Evolutionary conservation across 2,113 vertebrate species (phyloP), one percentile per base, ranked within the genome.

Genomic region (Dicerorhinus sumatrensis): DNA sequence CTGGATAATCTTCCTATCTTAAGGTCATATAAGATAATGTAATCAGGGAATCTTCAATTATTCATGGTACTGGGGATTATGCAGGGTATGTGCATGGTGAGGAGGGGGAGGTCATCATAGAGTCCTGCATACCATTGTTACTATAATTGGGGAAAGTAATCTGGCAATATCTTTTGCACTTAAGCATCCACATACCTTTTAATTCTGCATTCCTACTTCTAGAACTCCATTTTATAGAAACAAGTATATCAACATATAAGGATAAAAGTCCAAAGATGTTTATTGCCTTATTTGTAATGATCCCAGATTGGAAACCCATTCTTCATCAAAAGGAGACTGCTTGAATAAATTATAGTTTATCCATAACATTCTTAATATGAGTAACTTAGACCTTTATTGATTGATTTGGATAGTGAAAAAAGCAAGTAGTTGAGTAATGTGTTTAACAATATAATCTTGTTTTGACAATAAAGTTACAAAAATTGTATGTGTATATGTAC

Each of bases 131-230:
- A 48, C 33, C 13, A 7, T 69, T 39, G 20, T 65, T 81, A 84
- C 51, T 96, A 8, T 42, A 76, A 80, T 65, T 51, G 69, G 48
- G 42, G 62, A 82, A 82, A 60, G 11, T 48, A 54, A 54, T 83
- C 39, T 63, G 62, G 42, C 6, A 83, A 8, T 89, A 72, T 54
- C 46, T n/a, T 62, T 67, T 60, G 36, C 16, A 91, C 2, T 36
- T 46, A 84, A 56, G 16, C 25, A 51, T 65, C 18, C 56, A 48
- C 10, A 51, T 79, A 58, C 14, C 9, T 91, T 91, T 88, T 36
- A 56, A 39, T 90, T 70, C 83, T 91, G 67, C 76, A n/a, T 91
- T 72, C 54, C 14, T 73, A n/a, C 21, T 91, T 87, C 56, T 81
- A 91, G 65, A 67, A 75, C 67, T 91, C 39, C 31, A 65, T 73